A percentile compares a stretch with the other conserved stretches of the same genome.
Evolutionary conservation across 2,888 invertebrate genomes (phyloP).

Genomic region (Leptogaster cylindrica): DNA sequence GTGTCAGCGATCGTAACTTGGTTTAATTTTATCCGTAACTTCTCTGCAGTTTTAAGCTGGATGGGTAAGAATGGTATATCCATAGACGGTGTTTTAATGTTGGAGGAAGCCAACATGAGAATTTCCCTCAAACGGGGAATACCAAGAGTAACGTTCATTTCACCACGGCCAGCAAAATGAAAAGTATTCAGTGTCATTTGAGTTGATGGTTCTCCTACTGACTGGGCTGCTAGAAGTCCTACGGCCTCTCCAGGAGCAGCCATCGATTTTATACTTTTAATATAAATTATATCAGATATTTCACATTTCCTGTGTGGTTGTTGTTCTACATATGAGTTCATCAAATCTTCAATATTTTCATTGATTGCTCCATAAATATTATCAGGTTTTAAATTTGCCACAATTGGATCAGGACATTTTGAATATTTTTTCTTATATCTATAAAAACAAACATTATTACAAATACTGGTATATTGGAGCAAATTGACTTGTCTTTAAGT

Average conservation of each 20-base stretch:
- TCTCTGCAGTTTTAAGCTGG: constrained; percentile 68
- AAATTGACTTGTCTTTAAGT: constrained; percentile 61
- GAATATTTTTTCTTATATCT: constrained; percentile 63
- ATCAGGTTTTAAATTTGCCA: constrained; percentile 74
- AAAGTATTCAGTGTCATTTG: constrained; percentile 99
- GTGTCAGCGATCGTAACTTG: constrained; percentile 81
- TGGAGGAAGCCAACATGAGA: constrained; percentile 92
- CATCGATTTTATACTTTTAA: constrained; percentile 78
- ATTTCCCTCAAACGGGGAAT: constrained; percentile 97
- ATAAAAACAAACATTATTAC: neutral
- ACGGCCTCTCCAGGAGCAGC: constrained; percentile 95
- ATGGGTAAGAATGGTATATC: constrained; percentile 81
- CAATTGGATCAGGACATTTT: constrained; percentile 77
- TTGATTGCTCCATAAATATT: constrained; percentile 82
- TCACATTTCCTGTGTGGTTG: constrained; percentile 60
- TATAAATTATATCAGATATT: constrained; percentile 74
- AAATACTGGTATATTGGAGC: neutral
- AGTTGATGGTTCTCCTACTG: constrained; percentile 98
- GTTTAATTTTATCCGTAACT: constrained; percentile 74
- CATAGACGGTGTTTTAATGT: constrained; percentile 95
- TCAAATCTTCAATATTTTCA: constrained; percentile 76
- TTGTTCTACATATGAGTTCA: constrained; percentile 67
- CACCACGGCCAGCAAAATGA: constrained; percentile 99
- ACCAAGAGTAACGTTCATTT: constrained; percentile 99
- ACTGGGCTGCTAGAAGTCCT: constrained; percentile 94